phyloP scores from a whole-genome alignment of 92 coral and sea anemone species.

The Phenganax marumi region DNA sequence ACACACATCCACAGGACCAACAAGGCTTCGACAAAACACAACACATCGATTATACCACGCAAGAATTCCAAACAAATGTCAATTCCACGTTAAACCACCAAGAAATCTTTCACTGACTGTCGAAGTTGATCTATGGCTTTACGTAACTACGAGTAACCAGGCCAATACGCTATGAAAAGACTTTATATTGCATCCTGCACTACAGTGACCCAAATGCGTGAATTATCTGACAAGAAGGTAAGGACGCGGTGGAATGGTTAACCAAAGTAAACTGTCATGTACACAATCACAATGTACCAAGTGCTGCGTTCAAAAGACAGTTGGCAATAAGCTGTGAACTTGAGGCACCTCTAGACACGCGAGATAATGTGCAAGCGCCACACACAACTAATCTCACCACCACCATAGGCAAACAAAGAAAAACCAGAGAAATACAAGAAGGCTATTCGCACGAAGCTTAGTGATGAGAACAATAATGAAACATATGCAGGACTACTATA shows the following conservation, averaged over 20 bases:
- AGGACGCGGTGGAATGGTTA: neutral
- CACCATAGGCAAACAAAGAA: neutral
- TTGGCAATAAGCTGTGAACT: neutral
- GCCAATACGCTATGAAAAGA: conserved; percentile 1
- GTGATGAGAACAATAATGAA: neutral
- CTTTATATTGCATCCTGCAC: neutral
- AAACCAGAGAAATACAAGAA: neutral
- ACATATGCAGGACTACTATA: neutral
- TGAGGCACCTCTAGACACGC: neutral
- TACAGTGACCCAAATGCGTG: neutral
- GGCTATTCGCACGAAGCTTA: neutral
- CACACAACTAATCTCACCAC: too few relatives aligned
- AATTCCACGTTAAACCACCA: neutral
- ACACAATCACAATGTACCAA: neutral
- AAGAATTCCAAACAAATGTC: neutral
- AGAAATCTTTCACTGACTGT: neutral
- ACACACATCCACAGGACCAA: neutral
- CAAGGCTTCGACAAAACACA: too few relatives aligned
- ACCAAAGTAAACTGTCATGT: neutral
- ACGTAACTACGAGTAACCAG: neutral
- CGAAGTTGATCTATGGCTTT: too few relatives aligned
- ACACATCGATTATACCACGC: neutral
- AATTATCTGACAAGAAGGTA: neutral
- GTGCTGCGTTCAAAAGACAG: neutral
- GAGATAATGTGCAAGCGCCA: neutral